Evolutionary conservation across 2,113 vertebrate genomes (phyloP).

Genomic region (Mola mola): DNA sequence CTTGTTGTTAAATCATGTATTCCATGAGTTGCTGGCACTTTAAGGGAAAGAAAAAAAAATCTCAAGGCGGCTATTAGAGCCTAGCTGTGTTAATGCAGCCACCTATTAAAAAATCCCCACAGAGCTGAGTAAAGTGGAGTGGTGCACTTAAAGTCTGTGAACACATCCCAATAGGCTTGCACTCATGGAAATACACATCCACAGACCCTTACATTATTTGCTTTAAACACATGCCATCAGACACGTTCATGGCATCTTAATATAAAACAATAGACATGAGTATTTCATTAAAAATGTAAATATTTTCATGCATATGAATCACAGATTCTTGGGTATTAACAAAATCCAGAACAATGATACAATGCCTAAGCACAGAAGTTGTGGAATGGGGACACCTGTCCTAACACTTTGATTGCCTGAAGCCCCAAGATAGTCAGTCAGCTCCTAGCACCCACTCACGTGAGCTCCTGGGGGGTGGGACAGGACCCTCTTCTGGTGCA

Average conservation of each 20-base stretch:
- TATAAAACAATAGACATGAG: too few relatives aligned
- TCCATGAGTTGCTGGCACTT: slow-evolving; percentile 62
- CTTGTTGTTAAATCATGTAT: slow-evolving; percentile 75
- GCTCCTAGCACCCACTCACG: too few relatives aligned
- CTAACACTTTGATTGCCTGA: slow-evolving; percentile 56
- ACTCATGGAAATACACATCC: slow-evolving; percentile 12
- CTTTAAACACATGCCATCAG: too few relatives aligned
- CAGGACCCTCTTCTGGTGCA: slow-evolving; percentile 60
- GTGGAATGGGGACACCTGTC: slow-evolving; percentile 65
- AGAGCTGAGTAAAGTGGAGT: slow-evolving; percentile 52
- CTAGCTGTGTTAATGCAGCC: slow-evolving; percentile 66
- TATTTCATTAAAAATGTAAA: too few relatives aligned
- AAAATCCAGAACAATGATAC: slow-evolving; percentile 44
- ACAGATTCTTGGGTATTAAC: neutral
- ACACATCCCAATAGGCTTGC: slow-evolving; percentile 21
- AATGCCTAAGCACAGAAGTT: slow-evolving; percentile 15
- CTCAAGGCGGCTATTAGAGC: slow-evolving; percentile 61
- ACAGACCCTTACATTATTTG: too few relatives aligned
- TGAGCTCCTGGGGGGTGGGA: slow-evolving; percentile 49
- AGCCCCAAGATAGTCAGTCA: slow-evolving; percentile 67
- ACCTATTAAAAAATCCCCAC: slow-evolving; percentile 64
- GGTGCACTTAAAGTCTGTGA: slow-evolving; percentile 40
- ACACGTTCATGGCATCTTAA: too few relatives aligned
- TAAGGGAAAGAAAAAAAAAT: slow-evolving; percentile 35
- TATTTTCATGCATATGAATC: neutral